Conservation (phyloP, 1,140 invertebrate genomes). For the Drosophila nikananu region DNA sequence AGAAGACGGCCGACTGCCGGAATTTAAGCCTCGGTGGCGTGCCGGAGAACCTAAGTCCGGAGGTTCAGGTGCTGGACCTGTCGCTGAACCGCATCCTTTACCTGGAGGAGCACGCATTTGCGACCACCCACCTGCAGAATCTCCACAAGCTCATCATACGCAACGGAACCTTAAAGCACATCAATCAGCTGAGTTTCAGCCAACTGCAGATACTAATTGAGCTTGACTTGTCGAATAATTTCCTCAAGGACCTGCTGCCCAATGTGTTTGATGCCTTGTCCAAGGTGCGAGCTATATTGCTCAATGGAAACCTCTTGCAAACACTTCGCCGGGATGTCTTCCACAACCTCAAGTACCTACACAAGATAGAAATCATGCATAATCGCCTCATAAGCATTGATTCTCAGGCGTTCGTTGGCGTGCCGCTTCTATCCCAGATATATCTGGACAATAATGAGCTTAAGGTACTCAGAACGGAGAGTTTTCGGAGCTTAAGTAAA, state of each 20-base stretch:
- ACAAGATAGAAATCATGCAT: constrained; percentile 91
- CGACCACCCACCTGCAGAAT: constrained; percentile 89
- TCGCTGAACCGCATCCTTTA: constrained; percentile 89
- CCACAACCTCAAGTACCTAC: constrained; percentile 90
- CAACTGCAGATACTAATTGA: constrained; percentile 92
- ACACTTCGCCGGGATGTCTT: constrained; percentile 90
- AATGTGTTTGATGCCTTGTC: constrained; percentile 90
- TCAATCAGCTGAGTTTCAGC: constrained; percentile 90
- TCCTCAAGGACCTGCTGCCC: constrained; percentile 88
- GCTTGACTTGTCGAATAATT: constrained; percentile 92
- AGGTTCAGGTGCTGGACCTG: constrained; percentile 92
- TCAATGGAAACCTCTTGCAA: constrained; percentile 90
- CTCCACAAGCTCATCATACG: constrained; percentile 91
- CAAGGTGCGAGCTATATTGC: constrained; percentile 88
- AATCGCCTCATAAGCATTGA: constrained; percentile 90
- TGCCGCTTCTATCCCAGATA: constrained; percentile 89
- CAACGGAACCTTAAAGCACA: constrained; percentile 89
- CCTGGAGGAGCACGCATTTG: constrained; percentile 89
- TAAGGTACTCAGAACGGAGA: constrained; percentile 87
- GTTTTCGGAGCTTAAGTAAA: constrained; percentile 87
- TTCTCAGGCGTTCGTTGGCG: constrained; percentile 89
- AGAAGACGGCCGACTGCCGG: constrained; percentile 92
- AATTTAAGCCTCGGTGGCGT: constrained; percentile 88
- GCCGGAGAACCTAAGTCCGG: constrained; percentile 89
- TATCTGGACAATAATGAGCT: constrained; percentile 91